Base-by-base conservation (phyloP, 2,888 invertebrate genomes). In the Drosophila tripunctata region DNA sequence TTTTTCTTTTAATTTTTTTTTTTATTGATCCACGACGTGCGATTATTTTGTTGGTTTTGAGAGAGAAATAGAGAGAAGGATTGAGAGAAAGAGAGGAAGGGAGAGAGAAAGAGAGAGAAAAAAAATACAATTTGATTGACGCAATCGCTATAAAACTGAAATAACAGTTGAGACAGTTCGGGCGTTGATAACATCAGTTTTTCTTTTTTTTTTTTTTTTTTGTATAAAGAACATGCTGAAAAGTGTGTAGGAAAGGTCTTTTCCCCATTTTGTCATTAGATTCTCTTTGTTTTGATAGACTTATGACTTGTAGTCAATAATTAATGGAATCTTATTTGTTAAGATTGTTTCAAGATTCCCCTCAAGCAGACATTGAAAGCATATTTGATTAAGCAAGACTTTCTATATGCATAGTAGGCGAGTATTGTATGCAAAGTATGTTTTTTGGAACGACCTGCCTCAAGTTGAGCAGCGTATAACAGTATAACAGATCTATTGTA, bases 1-100 rank as follows among this genome's bases (percentile, higher is more conserved):
- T 21, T 47, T 40, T 6, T 14, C 2, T 15, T 7, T 14, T 8
- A n/a, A 2, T 48, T 10, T 38, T 2, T 30, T n/a, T 27, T 22
- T 58, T 65, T 64, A 73, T 74, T 69, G 73, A 74, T 73, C 51
- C 73, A 73, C 55, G 69, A 73, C 43, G 43, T 56, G 43, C 31
- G 66, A 69, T 51, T 21, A 51, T 17, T 33, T 36, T 50, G 24
- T 36, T 36, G 48, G n/a, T 48, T 48, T 33, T 5, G 10, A 43
- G 2, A n/a, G n/a, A n/a, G n/a, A n/a, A n/a, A n/a, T n/a, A n/a
- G n/a, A n/a, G n/a, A n/a, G n/a, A n/a, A n/a, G n/a, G n/a, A n/a
- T n/a, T n/a, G n/a, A n/a, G n/a, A n/a, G n/a, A 24, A 8, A 24
- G 24, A 24, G 24, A 27, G 24, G 8, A 3, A 27, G 6, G 8